Evolutionary conservation across 2,113 vertebrate genomes (phyloP), one percentile per base, ranked within the genome.

Genomic region (Clinocottus analis): DNA sequence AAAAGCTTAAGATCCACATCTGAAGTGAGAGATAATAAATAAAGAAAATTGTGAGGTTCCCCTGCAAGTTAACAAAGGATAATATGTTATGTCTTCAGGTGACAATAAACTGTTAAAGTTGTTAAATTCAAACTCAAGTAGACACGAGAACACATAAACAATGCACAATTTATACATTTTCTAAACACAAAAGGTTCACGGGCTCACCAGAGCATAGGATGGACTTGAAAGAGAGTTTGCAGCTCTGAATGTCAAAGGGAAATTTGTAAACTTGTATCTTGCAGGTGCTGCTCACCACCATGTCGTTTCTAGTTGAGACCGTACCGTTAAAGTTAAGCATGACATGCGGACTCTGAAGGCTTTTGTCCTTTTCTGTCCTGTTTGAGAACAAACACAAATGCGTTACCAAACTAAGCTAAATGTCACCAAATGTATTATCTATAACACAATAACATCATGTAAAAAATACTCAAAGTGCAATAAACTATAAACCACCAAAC

Each of bases 231-330:
- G 93, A 73, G 39, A 94, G 76, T 61, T n/a, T 87, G 85, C 93
- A 94, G 35, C 59, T 89, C 86, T 93, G 93, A 0, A 27, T 60
- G 69, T 94, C 92, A 0, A 94, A 93, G 43, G 93, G 93, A 47
- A 94, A 94, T 58, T 84, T 83, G 82, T 90, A 73, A 23, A 94
- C 66, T 0, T 84, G 70, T 89, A 94, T 90, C 71, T 47, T 85
- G 75, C 93, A 94, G 72, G 85, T 90, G 87, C 89, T 92, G 51
- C 89, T 56, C 47, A 93, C 1, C 29, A 90, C 80, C 72, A 76
- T 51, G 56, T 91, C 80, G 0, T 93, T 78, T 31, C 72, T 77
- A 2, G 81, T 1, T 0, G 10, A 0, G 5, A 92, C 75, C 0
- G 0, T 0, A 1, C 93, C 90, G 0, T n/a, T 0, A 5, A 1